These are phyloP conservation scores for Yponomeuta sedellus DNA, from an alignment of 2,888 invertebrate species.

Conservation along the genomic window DNA sequence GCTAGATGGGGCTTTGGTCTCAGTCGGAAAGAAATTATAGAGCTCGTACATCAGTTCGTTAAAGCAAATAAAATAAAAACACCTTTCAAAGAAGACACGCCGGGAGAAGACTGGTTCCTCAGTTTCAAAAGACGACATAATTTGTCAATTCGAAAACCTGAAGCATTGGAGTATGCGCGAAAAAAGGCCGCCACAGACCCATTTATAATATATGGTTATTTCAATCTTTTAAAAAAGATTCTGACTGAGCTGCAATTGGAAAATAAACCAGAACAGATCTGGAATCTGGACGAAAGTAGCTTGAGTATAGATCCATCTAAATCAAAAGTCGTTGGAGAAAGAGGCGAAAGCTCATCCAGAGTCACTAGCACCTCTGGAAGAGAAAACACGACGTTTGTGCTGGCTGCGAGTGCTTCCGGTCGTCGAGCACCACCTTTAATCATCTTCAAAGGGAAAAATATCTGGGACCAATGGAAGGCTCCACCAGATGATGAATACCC, in stretches of 20 bases:
- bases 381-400: conserved; percentile 17
- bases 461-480: conserved; percentile 25
- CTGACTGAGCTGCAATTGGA: conserved; percentile 20
- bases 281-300: conserved; percentile 28
- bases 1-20: conserved; percentile 35
- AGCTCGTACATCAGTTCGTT: conserved; percentile 27
- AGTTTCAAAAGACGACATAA: conserved; percentile 25
- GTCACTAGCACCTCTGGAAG: conserved; percentile 17
- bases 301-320: conserved; percentile 20
- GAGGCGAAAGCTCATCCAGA: conserved; percentile 22
- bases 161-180: conserved; percentile 28
- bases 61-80: conserved; percentile 27
- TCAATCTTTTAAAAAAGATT: conserved; percentile 25
- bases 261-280: conserved; percentile 24
- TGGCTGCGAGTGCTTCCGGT: conserved; percentile 18
- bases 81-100: conserved; percentile 29
- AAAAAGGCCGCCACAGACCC: conserved; percentile 27
- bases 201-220: conserved; percentile 26
- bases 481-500: conserved; percentile 14
- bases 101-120: conserved; percentile 30
- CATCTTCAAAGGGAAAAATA: conserved; percentile 19
- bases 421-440: conserved; percentile 18
- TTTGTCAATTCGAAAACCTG: conserved; percentile 29
- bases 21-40: conserved; percentile 29
- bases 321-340: conserved; percentile 11